Evolutionary conservation across 2,888 invertebrate genomes (phyloP), one percentile per base, ranked within the genome.

Genomic region (Adela reaumurella): DNA sequence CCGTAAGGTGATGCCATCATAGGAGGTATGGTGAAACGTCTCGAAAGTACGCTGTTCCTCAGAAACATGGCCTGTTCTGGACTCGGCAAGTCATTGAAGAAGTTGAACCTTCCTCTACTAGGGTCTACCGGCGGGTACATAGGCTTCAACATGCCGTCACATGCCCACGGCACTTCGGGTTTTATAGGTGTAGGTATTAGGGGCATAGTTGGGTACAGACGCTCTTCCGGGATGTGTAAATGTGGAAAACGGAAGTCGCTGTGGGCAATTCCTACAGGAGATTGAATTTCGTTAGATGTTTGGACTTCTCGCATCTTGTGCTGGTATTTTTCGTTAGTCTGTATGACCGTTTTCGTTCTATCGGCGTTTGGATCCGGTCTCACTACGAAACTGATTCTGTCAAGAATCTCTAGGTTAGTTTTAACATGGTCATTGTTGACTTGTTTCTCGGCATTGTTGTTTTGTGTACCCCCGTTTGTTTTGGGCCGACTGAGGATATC

Each of bases 1-100:
- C 68, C 71, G 50, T 70, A 76, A 8, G 68, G 58, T 11, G 35
- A 35, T 35, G 11, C 35, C 35, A 35, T 8, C 35, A 14, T 35
- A 3, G 35, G 35, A 3, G 35, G 35, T 3, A 35, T 35, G 35
- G 11, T 8, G 14, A 8, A 35, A 3, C 35, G 6, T 35, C 35
- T 35, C 14, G 35, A 35, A 35, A 35, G 8, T 35, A 35, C 3
- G 14, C 35, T 14, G 35, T 35, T 35, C 35, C 35, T 35, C 35
- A 35, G 3, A 14, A 35, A 35, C 24, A 24, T 6, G 24, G 24
- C 24, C 8, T 35, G 35, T 14, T 35, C 35, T 4, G 4, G 35
- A 11, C 35, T 14, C n/a, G 8, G 35, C 14, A 35, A 35, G 8
- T 35, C 35, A 11, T 14, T 35, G n/a, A 35, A 35, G n/a, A 35